phyloP scores from a whole-genome alignment of 2,113 vertebrate species.

The Salvelinus sp. region DNA sequence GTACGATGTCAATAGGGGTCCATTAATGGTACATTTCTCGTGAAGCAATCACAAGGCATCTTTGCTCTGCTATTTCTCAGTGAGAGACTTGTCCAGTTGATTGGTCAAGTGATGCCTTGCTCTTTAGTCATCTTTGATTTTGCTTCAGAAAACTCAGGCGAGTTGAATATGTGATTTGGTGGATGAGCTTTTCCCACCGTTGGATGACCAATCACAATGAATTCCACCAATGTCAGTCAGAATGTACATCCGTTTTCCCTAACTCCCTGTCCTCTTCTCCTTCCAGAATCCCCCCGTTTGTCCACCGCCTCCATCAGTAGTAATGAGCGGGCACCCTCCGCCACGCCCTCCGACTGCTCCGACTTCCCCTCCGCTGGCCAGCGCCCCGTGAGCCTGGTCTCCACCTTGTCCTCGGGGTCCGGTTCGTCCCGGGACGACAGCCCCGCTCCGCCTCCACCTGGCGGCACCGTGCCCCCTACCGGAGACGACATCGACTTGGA shows the following conservation, averaged over 20 bases:
- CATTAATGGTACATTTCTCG: no score
- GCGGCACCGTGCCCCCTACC: not conserved
- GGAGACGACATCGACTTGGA: constrained; percentile 42
- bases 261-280: not conserved
- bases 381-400: constrained; percentile 67
- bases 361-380: constrained; percentile 53
- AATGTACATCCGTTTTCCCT: not conserved
- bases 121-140: no score
- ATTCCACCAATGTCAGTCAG: not conserved
- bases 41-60: no score
- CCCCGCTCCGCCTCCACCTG: constrained; percentile 23
- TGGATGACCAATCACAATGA: no score
- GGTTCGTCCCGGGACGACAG: constrained; percentile 66
- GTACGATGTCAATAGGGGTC: no score
- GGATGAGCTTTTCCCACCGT: no score
- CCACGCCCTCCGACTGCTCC: constrained; percentile 59
- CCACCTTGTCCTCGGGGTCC: constrained; percentile 66
- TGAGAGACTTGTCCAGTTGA: no score
- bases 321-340: constrained; percentile 75
- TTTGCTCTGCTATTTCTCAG: no score
- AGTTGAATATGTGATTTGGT: no score
- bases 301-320: constrained; percentile 66
- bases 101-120: no score
- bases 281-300: constrained; percentile 68
- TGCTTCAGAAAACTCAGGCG: no score